phyloP scores from a whole-genome alignment of 2,888 invertebrate species.

The Uloborus plumipes region DNA sequence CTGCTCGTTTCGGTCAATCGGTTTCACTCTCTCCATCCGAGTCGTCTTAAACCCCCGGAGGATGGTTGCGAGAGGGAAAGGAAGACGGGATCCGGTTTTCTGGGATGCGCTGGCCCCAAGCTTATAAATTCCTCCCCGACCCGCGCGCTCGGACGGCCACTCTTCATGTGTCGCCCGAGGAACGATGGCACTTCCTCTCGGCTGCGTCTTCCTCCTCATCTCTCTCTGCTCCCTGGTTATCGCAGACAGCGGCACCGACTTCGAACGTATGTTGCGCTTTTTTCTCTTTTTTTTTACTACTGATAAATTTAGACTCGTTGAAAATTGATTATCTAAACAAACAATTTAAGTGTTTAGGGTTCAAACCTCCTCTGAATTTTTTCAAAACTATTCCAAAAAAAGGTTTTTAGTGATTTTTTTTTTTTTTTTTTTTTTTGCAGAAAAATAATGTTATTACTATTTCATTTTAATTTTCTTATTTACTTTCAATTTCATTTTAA shows the following conservation, averaged over 20 bases:
- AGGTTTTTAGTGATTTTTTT: no score
- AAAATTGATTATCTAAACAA: no score
- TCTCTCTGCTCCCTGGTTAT: neutral
- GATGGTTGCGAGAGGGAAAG: neutral
- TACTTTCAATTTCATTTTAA: no score
- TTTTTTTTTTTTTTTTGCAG: no score
- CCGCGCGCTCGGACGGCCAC: conserved; percentile 23
- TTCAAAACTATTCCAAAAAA: no score
- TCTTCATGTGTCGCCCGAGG: neutral
- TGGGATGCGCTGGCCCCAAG: conserved; percentile 16
- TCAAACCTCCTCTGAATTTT: no score
- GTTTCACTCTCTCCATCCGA: neutral
- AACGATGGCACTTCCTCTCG: neutral
- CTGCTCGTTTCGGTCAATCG: neutral
- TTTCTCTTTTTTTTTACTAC: no score
- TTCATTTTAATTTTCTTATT: no score
- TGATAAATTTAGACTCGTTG: no score
- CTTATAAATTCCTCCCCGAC: conserved; percentile 40
- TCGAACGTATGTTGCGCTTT: conserved; percentile 6
- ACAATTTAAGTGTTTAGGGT: no score
- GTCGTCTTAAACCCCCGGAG: neutral
- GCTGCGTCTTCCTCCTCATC: neutral
- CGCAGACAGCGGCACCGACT: neutral
- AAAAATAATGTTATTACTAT: no score
- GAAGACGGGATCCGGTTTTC: conserved; percentile 38